A percentile compares a stretch with the other conserved stretches of the same genome.
Conservation (phyloP, 2,797 vertebrate species). For the Zalophus californianus region DNA sequence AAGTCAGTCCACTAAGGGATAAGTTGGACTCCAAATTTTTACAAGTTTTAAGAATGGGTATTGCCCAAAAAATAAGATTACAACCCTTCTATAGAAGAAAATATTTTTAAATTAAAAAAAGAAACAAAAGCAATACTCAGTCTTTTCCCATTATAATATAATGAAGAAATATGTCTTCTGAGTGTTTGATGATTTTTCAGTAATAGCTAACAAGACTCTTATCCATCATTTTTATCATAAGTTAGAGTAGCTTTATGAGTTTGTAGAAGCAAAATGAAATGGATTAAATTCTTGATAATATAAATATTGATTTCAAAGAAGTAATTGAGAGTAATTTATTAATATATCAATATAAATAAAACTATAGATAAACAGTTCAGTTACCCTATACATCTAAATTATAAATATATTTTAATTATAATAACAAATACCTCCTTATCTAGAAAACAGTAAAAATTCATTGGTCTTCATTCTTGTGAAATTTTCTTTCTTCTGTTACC, state of each 20-base stretch:
- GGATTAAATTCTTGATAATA: background rate
- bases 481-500: background rate
- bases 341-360: background rate
- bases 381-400: background rate
- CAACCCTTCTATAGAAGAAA: background rate
- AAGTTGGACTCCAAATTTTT: background rate
- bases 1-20: background rate
- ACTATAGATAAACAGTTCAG: background rate
- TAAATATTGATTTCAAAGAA: constrained; percentile 18
- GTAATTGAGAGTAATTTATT: background rate
- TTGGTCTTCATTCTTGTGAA: background rate
- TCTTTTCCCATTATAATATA: background rate
- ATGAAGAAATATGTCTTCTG: background rate
- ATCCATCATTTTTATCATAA: background rate
- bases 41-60: background rate
- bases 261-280: constrained; percentile 4
- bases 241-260: background rate
- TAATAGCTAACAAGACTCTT: background rate
- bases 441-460: background rate
- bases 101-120: background rate
- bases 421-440: background rate
- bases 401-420: background rate
- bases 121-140: background rate
- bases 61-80: background rate
- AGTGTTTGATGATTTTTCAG: background rate